phyloP scores from a whole-genome alignment of 1,140 invertebrate genomes.

The Schlechtendalia chinensis region DNA sequence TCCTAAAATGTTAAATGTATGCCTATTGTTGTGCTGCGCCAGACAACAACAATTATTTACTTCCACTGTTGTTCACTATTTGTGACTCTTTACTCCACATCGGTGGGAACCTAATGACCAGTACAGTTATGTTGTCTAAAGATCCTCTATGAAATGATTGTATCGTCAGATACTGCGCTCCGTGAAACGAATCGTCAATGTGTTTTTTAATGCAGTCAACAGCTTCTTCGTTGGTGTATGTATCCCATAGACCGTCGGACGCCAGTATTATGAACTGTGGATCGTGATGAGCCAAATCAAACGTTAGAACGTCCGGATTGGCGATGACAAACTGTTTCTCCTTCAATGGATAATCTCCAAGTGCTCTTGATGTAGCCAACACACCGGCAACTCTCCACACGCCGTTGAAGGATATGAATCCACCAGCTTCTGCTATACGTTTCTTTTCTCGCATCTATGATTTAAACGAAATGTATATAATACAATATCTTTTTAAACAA shows the following conservation, averaged over 20 bases:
- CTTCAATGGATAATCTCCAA: constrained; percentile 94
- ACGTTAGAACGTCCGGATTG: constrained; percentile 92
- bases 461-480: constrained; percentile 51
- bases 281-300: constrained; percentile 78
- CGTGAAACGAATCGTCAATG: constrained; percentile 79
- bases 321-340: constrained; percentile 90
- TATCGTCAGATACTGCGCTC: constrained; percentile 83
- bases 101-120: constrained; percentile 77
- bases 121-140: constrained; percentile 91
- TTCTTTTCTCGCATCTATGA: constrained; percentile 77
- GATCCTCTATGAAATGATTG: constrained; percentile 91
- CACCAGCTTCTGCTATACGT: constrained; percentile 86
- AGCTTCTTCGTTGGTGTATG: constrained; percentile 90
- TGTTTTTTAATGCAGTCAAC: constrained; percentile 79
- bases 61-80: constrained; percentile 14
- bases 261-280: constrained; percentile 89
- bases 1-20: constrained; percentile 24
- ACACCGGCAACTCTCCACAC: constrained; percentile 96
- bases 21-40: too few species aligned
- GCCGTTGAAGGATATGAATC: constrained; percentile 90
- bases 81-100: constrained; percentile 33
- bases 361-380: constrained; percentile 87
- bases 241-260: constrained; percentile 95
- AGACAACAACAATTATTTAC: constrained; percentile 9
- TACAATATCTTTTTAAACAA: too few species aligned